These are phyloP conservation scores for Callitettix versicolor DNA, from an alignment of 1,140 invertebrate species.

Conservation along the genomic window DNA sequence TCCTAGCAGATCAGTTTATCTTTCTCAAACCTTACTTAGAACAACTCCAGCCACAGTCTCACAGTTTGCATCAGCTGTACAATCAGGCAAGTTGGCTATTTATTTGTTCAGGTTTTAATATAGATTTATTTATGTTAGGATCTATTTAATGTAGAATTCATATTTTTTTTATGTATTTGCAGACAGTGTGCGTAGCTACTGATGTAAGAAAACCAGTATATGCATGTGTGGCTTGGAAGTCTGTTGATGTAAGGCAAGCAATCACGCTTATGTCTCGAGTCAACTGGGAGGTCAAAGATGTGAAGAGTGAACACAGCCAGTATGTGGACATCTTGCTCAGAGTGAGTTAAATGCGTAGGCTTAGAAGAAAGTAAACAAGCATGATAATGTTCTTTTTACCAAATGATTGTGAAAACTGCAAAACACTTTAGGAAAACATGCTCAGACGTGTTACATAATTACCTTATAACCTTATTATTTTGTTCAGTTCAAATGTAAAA, in stretches of 20 bases:
- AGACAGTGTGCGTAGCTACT: constrained; percentile 55
- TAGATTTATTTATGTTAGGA: too few species aligned
- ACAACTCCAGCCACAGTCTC: constrained; percentile 45
- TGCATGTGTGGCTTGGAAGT: constrained; percentile 64
- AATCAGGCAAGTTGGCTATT: constrained; percentile 36
- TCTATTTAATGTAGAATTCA: constrained; percentile 18
- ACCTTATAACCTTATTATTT: too few species aligned
- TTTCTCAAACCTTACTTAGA: constrained; percentile 72
- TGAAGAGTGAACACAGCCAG: constrained; percentile 87
- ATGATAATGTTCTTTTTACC: too few species aligned
- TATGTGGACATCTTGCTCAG: constrained; percentile 69
- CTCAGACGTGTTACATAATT: too few species aligned
- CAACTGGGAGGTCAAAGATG: constrained; percentile 91
- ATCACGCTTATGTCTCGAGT: constrained; percentile 80
- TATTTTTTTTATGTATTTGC: constrained; percentile 19
- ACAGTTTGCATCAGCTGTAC: constrained; percentile 54
- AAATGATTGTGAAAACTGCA: too few species aligned
- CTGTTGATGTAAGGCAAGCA: constrained; percentile 69
- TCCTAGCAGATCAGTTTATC: constrained; percentile 78
- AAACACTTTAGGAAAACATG: too few species aligned
- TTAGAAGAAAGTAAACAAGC: too few species aligned
- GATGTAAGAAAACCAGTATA: constrained; percentile 78
- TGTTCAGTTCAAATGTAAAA: too few species aligned
- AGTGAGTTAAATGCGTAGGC: too few species aligned
- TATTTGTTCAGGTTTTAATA: too few species aligned